phyloP scores from a whole-genome alignment of 1,140 invertebrate genomes.

The Lucilia cuprina region DNA sequence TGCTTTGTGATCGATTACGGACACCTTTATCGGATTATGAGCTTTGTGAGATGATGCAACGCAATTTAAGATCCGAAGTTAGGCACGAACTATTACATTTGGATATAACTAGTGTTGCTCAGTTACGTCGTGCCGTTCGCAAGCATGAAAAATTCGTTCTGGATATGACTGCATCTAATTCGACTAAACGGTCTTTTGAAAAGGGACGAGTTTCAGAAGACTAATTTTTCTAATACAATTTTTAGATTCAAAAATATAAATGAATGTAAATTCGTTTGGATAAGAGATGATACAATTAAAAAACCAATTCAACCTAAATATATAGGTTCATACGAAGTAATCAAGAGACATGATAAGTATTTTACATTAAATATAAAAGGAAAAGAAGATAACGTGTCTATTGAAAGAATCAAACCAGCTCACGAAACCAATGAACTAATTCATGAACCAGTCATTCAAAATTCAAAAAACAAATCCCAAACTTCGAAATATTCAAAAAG shows the following conservation, averaged over 20 bases:
- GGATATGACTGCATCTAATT: not conserved
- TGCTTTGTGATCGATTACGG: not conserved
- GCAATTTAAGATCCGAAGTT: not conserved
- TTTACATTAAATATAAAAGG: too few species aligned
- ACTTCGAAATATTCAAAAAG: too few species aligned
- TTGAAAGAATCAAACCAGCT: not conserved
- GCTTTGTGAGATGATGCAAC: not conserved
- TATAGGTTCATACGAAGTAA: too few species aligned
- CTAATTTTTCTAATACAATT: too few species aligned
- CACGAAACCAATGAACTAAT: not conserved
- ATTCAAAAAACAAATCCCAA: too few species aligned
- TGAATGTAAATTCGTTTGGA: too few species aligned
- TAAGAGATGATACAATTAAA: too few species aligned
- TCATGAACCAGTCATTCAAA: too few species aligned
- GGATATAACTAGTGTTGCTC: not conserved
- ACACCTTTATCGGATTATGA: not conserved
- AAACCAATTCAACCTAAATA: too few species aligned
- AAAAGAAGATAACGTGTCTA: not conserved
- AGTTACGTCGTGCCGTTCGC: not conserved
- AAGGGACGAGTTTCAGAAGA: not conserved
- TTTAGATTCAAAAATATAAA: too few species aligned
- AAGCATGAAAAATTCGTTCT: not conserved
- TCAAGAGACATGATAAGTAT: not conserved
- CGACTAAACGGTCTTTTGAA: not conserved
- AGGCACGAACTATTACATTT: not conserved